Evolutionary conservation across 2,888 invertebrate genomes (phyloP), one percentile per base, ranked within the genome.

Genomic region (Cremastinae sp.): DNA sequence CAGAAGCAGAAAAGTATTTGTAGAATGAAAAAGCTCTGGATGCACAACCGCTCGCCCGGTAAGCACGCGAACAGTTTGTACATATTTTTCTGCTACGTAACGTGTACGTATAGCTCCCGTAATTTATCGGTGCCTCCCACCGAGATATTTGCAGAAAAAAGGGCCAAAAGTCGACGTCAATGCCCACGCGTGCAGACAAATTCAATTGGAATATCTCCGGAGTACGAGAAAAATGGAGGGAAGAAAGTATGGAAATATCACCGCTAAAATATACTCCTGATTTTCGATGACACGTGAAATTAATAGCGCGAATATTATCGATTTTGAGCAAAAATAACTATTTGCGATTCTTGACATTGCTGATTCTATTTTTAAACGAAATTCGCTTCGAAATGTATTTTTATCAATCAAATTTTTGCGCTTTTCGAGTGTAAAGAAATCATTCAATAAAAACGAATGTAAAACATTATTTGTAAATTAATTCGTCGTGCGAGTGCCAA

Each of bases 401-500:
- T n/a, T n/a, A n/a, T n/a, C n/a, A n/a, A n/a, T n/a, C n/a, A n/a
- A n/a, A n/a, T n/a, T n/a, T n/a, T n/a, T n/a, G n/a, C n/a, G n/a
- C n/a, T n/a, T n/a, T n/a, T n/a, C n/a, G n/a, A n/a, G n/a, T n/a
- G n/a, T n/a, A n/a, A n/a, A n/a, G n/a, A n/a, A n/a, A n/a, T n/a
- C n/a, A n/a, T n/a, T n/a, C n/a, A n/a, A n/a, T n/a, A n/a, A n/a
- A n/a, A n/a, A n/a, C n/a, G n/a, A n/a, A n/a, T n/a, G n/a, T n/a
- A n/a, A n/a, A n/a, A n/a, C n/a, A n/a, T n/a, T n/a, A n/a, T n/a
- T n/a, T n/a, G n/a, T n/a, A n/a, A n/a, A n/a, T n/a, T n/a, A n/a
- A n/a, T 72, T 75, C 75, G 49, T 61, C 77, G 80, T 79, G 80
- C 81, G 79, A 78, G 78, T 81, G 80, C 81, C 79, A 82, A 78